phyloP scores from a whole-genome alignment of 2,888 invertebrate species.

The Coleophora flavipennella region DNA sequence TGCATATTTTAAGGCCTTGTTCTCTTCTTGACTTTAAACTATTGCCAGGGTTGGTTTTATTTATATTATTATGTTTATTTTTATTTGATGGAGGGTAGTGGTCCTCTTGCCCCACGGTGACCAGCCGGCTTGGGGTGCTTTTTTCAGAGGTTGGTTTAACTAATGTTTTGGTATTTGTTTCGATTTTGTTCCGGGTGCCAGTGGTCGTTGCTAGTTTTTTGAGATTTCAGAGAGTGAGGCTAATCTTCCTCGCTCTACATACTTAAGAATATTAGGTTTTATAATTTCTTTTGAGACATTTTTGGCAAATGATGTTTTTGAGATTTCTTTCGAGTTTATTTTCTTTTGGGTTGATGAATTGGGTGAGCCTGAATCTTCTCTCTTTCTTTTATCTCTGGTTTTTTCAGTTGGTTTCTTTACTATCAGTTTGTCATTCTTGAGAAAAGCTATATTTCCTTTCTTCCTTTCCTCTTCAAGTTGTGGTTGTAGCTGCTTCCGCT shows the following conservation, averaged over 20 bases:
- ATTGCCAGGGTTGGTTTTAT: too few species aligned
- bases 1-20: too few species aligned
- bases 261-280: constrained; percentile 11
- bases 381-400: constrained; percentile 13
- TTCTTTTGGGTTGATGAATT: constrained; percentile 10
- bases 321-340: background rate
- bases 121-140: too few species aligned
- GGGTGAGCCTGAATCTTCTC: constrained; percentile 12
- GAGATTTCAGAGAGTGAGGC: constrained; percentile 8
- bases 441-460: constrained; percentile 9
- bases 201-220: constrained; percentile 6
- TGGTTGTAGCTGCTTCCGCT: background rate
- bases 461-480: constrained; percentile 6
- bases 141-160: too few species aligned
- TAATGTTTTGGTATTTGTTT: too few species aligned
- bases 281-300: constrained; percentile 8
- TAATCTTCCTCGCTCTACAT: constrained; percentile 8
- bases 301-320: constrained; percentile 6
- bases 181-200: too few species aligned
- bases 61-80: too few species aligned
- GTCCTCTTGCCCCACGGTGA: too few species aligned
- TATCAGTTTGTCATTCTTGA: constrained; percentile 11
- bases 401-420: constrained; percentile 7
- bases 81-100: too few species aligned
- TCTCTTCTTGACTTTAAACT: too few species aligned